Percentiles rank a stretch among this genome's conserved stretches.
These are phyloP conservation scores for Oryzias sinensis DNA, from an alignment of 2,797 vertebrate genomes.

Conservation along the genomic window DNA sequence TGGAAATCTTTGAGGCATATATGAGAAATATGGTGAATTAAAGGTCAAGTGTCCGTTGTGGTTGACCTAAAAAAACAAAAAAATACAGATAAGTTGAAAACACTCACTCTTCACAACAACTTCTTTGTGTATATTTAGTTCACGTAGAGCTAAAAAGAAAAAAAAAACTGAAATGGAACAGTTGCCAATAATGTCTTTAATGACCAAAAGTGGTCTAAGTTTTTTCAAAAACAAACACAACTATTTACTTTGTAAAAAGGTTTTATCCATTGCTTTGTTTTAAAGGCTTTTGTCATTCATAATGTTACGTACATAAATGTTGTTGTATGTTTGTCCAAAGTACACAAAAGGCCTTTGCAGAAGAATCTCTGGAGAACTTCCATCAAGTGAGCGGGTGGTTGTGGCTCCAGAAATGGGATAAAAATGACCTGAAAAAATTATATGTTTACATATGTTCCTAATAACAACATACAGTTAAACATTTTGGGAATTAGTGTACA, in stretches of 20 bases:
- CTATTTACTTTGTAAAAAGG: too few species aligned
- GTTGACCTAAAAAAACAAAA: conserved; percentile 51
- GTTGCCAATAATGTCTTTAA: too few species aligned
- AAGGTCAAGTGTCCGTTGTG: conserved; percentile 69
- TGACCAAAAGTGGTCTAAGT: too few species aligned
- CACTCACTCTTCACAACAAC: not conserved
- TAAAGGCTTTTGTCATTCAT: accelerated
- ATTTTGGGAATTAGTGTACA: too few species aligned
- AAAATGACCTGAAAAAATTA: conserved; percentile 26
- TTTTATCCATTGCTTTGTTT: too few species aligned
- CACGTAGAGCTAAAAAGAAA: not conserved
- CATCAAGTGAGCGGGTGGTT: conserved; percentile 29
- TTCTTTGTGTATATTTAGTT: not conserved
- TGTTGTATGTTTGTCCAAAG: conserved; percentile 36
- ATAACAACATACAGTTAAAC: too few species aligned
- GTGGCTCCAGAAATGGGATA: conserved; percentile 37
- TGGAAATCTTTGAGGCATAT: conserved; percentile 22
- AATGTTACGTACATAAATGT: conserved; percentile 49
- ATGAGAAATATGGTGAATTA: accelerated
- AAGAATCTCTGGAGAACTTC: conserved; percentile 45
- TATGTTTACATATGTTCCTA: too few species aligned
- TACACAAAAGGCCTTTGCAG: conserved; percentile 42
- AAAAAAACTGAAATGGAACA: too few species aligned
- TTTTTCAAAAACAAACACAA: too few species aligned
- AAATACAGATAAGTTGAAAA: not conserved